A percentile compares a stretch with the other conserved stretches of the same genome.
phyloP scores from a whole-genome alignment of 1,140 invertebrate species.

The Pseudomyrmex dendroicus region DNA sequence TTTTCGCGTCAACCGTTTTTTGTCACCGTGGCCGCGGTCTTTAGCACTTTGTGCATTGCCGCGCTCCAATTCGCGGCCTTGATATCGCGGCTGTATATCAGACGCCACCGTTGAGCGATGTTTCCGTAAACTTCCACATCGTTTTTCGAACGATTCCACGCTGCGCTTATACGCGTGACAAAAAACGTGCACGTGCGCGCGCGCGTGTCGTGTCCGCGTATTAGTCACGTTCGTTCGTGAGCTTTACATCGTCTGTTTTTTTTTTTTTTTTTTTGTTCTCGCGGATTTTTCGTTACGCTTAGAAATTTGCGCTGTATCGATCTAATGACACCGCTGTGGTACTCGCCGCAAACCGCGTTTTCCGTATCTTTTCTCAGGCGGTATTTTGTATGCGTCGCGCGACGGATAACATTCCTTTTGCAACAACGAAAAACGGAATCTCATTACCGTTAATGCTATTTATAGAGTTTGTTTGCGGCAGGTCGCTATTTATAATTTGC shows the following conservation, averaged over 20 bases:
- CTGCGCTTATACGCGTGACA: neutral
- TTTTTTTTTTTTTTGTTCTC: neutral
- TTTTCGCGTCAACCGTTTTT: conserved; percentile 39
- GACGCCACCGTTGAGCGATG: neutral
- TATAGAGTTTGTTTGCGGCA: neutral
- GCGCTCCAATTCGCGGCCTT: conserved; percentile 10
- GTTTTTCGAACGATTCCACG: neutral
- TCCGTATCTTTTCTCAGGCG: neutral
- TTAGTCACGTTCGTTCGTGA: neutral
- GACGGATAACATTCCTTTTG: neutral
- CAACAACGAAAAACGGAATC: neutral
- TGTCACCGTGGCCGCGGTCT: conserved; percentile 23
- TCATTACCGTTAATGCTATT: neutral
- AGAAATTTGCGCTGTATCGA: too few species aligned
- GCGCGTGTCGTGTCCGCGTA: too few species aligned
- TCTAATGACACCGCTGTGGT: neutral
- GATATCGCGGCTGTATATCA: neutral
- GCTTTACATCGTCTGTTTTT: neutral
- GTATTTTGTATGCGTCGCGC: neutral
- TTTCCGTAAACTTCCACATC: conserved; percentile 25
- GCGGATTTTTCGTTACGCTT: neutral
- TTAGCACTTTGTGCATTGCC: neutral
- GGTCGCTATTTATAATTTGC: neutral
- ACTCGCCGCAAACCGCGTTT: neutral
- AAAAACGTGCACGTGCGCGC: too few species aligned